Evolutionary conservation across 2,888 invertebrate species (phyloP).

Genomic region (Crematogaster levior): DNA sequence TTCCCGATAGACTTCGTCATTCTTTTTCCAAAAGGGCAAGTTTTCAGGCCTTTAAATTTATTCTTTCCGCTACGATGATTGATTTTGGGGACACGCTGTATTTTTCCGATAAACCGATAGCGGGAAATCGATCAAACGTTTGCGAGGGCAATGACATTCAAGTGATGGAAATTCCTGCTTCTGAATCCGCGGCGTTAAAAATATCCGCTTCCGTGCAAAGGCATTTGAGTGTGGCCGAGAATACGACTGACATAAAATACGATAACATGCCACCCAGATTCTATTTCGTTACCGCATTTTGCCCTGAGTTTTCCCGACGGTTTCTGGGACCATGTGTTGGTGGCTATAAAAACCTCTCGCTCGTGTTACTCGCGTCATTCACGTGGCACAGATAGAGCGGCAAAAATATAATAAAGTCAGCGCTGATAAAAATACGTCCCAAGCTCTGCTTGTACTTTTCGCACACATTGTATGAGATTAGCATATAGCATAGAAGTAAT

Average conservation of each 20-base stretch:
- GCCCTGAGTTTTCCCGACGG: constrained; percentile 13
- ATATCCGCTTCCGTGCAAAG: constrained; percentile 44
- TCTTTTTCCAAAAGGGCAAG: not conserved
- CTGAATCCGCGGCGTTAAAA: constrained; percentile 31
- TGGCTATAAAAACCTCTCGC: constrained; percentile 34
- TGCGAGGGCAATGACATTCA: constrained; percentile 20
- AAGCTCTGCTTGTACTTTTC: not conserved
- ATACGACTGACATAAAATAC: constrained; percentile 45
- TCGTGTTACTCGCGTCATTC: constrained; percentile 26
- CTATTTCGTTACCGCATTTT: constrained; percentile 43
- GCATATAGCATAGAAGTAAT: not conserved
- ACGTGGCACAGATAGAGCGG: constrained; percentile 26
- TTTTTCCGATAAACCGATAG: constrained; percentile 15
- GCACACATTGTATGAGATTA: constrained; percentile 19
- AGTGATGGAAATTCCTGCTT: constrained; percentile 42
- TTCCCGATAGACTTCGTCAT: not conserved
- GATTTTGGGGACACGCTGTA: not conserved
- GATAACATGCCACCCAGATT: constrained; percentile 39
- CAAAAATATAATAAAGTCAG: constrained; percentile 48
- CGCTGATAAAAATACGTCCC: constrained; percentile 41
- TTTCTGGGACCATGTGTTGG: constrained; percentile 10
- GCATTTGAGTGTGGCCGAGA: constrained; percentile 34
- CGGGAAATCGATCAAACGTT: constrained; percentile 28
- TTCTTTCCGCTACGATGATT: not conserved
- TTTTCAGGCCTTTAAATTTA: not conserved